These are phyloP conservation scores for Trissolcus brochymenae DNA, from an alignment of 2,888 invertebrate genomes.

Conservation along the genomic window DNA sequence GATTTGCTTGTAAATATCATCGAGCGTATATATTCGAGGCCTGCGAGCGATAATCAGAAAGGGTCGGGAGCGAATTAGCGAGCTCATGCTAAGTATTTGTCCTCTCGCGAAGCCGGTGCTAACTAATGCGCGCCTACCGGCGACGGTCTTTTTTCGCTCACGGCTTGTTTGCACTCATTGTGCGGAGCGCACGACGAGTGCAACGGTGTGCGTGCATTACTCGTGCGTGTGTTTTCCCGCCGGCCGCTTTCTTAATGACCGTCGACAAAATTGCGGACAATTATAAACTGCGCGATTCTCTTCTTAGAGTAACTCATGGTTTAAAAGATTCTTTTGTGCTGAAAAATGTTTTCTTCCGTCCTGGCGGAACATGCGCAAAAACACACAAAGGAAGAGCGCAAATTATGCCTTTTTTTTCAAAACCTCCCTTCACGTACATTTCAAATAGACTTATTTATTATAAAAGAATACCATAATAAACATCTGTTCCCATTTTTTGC, in stretches of 20 bases:
- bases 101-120: slow-evolving; percentile 67
- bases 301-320: slow-evolving; percentile 53
- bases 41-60: slow-evolving; percentile 63
- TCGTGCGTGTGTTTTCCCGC: slow-evolving; percentile 42
- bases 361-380: slow-evolving; percentile 41
- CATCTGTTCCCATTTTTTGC: slow-evolving; percentile 54
- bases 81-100: slow-evolving; percentile 70
- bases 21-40: slow-evolving; percentile 18
- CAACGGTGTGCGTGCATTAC: slow-evolving; percentile 15
- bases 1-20: slow-evolving; percentile 17
- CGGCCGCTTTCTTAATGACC: slow-evolving; percentile 58
- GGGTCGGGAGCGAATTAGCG: slow-evolving; percentile 68
- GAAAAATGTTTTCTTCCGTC: slow-evolving; percentile 57
- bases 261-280: slow-evolving; percentile 58
- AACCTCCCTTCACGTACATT: slow-evolving; percentile 27
- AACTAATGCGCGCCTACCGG: slow-evolving; percentile 68
- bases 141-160: slow-evolving; percentile 39
- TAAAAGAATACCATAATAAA: slow-evolving; percentile 45
- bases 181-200: slow-evolving; percentile 39
- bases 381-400: slow-evolving; percentile 54
- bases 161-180: slow-evolving; percentile 56
- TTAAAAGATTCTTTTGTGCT: slow-evolving; percentile 56
- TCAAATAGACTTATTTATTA: slow-evolving; percentile 57
- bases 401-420: slow-evolving; percentile 36
- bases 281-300: slow-evolving; percentile 52